A percentile compares a stretch with the other conserved stretches of the same genome.
phyloP scores from a whole-genome alignment of 1,140 invertebrate genomes.

The Dendroctonus valens region DNA sequence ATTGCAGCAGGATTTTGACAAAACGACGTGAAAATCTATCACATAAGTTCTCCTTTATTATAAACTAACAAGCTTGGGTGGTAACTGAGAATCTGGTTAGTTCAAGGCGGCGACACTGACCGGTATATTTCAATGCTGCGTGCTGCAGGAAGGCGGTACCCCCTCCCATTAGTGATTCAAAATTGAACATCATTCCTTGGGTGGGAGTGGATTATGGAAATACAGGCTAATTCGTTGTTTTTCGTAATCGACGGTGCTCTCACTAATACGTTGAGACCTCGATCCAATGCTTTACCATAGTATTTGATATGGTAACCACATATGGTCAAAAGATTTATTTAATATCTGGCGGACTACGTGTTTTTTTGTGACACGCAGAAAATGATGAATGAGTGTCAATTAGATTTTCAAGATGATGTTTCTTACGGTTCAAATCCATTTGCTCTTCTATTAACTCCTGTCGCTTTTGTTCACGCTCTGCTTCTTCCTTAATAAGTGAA shows the following conservation, averaged over 20 bases:
- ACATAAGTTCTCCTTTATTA: constrained; percentile 50
- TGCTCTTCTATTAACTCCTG: constrained; percentile 79
- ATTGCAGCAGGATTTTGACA: no score
- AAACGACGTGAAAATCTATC: constrained; percentile 2
- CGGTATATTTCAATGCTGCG: constrained; percentile 64
- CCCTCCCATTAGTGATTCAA: constrained; percentile 90
- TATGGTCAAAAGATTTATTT: constrained; percentile 59
- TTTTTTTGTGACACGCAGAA: constrained; percentile 56
- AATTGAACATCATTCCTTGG: constrained; percentile 82
- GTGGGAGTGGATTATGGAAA: constrained; percentile 86
- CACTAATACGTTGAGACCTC: constrained; percentile 54
- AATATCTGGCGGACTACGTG: constrained; percentile 62
- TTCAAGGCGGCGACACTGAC: constrained; percentile 60
- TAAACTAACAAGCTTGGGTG: constrained; percentile 73
- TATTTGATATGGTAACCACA: no score
- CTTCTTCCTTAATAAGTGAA: constrained; percentile 84
- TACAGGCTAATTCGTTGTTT: constrained; percentile 57
- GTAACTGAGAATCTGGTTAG: constrained; percentile 66
- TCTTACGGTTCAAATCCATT: constrained; percentile 67
- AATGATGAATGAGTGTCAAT: constrained; percentile 67
- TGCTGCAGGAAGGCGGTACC: constrained; percentile 77
- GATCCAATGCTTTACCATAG: constrained; percentile 27
- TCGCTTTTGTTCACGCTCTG: constrained; percentile 82
- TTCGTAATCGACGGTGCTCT: constrained; percentile 36
- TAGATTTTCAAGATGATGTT: constrained; percentile 79